Percentiles rank a stretch among this genome's conserved stretches.
These are phyloP conservation scores for Antheraea assamensis DNA, from an alignment of 2,888 invertebrate genomes.

Conservation along the genomic window DNA sequence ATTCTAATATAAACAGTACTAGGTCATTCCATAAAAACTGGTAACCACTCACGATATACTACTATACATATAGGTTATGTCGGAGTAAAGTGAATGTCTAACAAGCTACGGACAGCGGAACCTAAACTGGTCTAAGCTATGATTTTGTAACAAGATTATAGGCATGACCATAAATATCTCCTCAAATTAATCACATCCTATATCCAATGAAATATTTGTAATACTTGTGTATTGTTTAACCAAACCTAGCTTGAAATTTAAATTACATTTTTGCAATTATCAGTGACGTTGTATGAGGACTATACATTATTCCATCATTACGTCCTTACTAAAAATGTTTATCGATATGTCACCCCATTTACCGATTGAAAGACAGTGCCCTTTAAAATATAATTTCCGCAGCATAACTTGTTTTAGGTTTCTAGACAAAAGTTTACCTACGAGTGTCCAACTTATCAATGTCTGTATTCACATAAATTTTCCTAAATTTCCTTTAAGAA, in stretches of 20 bases:
- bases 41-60: neutral
- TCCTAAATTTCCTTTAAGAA: neutral
- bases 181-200: neutral
- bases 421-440: too few species aligned
- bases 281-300: neutral
- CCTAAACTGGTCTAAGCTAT: slow-evolving; percentile 9
- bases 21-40: neutral
- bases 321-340: neutral
- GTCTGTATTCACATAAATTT: neutral
- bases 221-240: neutral
- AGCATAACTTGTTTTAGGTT: too few species aligned
- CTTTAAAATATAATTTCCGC: too few species aligned
- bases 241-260: neutral
- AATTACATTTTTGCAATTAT: neutral
- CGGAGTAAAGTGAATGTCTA: slow-evolving; percentile 4
- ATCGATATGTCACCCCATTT: too few species aligned
- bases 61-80: slow-evolving; percentile 1
- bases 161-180: neutral
- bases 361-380: too few species aligned
- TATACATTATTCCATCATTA: neutral
- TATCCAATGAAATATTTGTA: neutral
- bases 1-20: neutral
- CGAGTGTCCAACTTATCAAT: too few species aligned
- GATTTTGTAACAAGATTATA: slow-evolving; percentile 7
- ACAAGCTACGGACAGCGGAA: neutral